Conservation (phyloP, 2,113 vertebrate species). For the Laticauda laticaudata region DNA sequence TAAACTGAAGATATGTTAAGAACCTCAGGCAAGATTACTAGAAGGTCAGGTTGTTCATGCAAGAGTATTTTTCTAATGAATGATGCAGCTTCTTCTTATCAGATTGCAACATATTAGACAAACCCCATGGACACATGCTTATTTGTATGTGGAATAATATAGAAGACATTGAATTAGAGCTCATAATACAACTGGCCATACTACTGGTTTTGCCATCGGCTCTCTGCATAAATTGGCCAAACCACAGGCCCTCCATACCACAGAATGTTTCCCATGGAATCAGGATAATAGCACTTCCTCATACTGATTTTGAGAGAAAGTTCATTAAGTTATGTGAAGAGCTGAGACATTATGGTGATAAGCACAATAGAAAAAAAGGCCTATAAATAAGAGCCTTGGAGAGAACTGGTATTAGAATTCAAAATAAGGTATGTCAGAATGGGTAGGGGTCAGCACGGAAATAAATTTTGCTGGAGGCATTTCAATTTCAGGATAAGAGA, state of each 20-base stretch:
- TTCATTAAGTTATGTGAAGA: slow-evolving; percentile 26
- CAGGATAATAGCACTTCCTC: background rate
- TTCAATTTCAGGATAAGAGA: slow-evolving; percentile 60
- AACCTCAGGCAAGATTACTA: background rate
- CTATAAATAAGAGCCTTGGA: slow-evolving; percentile 51
- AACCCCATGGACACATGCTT: background rate
- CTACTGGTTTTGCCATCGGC: background rate
- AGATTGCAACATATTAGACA: slow-evolving; percentile 34
- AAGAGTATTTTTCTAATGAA: slow-evolving; percentile 21
- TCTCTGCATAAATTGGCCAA: slow-evolving; percentile 10
- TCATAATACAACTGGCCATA: background rate
- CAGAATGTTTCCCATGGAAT: background rate
- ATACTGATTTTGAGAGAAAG: slow-evolving; percentile 16
- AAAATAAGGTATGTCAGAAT: slow-evolving; percentile 55
- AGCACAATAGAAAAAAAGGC: slow-evolving; percentile 36
- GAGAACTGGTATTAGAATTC: slow-evolving; percentile 48
- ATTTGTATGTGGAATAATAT: background rate
- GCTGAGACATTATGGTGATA: slow-evolving; percentile 27
- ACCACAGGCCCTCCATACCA: background rate
- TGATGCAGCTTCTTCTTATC: background rate
- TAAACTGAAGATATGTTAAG: background rate
- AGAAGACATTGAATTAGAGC: background rate
- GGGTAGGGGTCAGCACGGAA: slow-evolving; percentile 47
- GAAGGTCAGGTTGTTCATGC: background rate
- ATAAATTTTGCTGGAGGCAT: slow-evolving; percentile 63